These are phyloP conservation scores for Caenorhabditis afra DNA, from an alignment of 2,888 invertebrate genomes.

Conservation along the genomic window DNA sequence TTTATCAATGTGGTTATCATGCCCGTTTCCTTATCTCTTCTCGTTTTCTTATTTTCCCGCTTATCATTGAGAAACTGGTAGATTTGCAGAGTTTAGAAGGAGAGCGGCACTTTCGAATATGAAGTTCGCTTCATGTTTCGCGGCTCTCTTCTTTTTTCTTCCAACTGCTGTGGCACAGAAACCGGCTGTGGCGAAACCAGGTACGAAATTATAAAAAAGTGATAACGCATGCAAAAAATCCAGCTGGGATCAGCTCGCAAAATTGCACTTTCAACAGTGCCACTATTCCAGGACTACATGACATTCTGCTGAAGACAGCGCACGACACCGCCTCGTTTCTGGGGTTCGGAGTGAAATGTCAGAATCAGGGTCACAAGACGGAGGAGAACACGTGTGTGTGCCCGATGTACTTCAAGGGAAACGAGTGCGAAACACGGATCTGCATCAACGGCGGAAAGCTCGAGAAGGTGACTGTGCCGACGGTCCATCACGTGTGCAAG, in stretches of 20 bases:
- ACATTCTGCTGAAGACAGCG: constrained; percentile 34
- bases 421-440: constrained; percentile 68
- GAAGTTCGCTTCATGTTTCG: constrained; percentile 48
- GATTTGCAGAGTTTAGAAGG: neutral
- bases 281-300: constrained; percentile 53
- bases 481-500: constrained; percentile 42
- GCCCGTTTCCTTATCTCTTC: constrained; percentile 4
- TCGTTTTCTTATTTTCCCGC: neutral
- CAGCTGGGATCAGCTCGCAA: neutral
- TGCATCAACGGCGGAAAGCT: constrained; percentile 70
- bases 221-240: neutral
- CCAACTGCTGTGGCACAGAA: constrained; percentile 2
- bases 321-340: constrained; percentile 56
- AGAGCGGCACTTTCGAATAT: constrained; percentile 11
- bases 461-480: constrained; percentile 34
- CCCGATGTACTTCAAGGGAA: constrained; percentile 66
- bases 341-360: constrained; percentile 72
- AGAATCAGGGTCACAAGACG: constrained; percentile 70
- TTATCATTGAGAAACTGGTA: neutral
- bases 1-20: neutral
- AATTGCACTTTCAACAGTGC: neutral
- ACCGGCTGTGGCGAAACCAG: constrained; percentile 15
- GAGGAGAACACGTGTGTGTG: constrained; percentile 69
- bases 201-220: too few species aligned
- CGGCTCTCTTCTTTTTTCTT: constrained; percentile 19